A percentile compares a stretch with the other conserved stretches of the same genome.
Conservation (phyloP, 2,797 vertebrate genomes). For the Rhabdophis nuchalis region DNA sequence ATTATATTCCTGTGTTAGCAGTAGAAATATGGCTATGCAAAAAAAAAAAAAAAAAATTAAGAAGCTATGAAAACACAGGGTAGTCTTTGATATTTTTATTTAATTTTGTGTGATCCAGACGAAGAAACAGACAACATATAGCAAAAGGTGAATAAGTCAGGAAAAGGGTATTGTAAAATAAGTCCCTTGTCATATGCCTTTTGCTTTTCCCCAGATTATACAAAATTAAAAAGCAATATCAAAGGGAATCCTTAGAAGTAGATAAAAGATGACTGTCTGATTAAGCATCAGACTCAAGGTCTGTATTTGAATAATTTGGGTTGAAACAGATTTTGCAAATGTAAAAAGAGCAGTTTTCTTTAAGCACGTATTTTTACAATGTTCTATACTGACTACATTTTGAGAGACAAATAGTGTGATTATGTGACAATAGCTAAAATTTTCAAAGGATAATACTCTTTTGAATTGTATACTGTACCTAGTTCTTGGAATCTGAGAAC, state of each 20-base stretch:
- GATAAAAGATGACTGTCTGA: neutral
- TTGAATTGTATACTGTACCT: neutral
- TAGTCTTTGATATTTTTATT: neutral
- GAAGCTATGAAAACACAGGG: neutral
- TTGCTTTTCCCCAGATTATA: neutral
- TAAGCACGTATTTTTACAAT: neutral
- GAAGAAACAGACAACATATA: neutral
- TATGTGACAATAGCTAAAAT: neutral
- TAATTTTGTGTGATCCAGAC: neutral
- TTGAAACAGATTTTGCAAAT: neutral
- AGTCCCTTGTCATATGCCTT: neutral
- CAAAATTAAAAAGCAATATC: neutral
- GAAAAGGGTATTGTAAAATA: neutral
- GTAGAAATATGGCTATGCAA: neutral
- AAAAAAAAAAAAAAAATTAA: neutral
- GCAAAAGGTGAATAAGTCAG: neutral
- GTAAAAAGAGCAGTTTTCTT: neutral
- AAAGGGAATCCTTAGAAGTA: neutral
- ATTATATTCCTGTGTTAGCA: neutral
- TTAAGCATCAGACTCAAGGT: neutral
- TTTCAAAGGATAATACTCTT: neutral
- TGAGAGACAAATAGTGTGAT: neutral
- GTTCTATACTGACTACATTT: neutral
- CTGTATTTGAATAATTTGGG: neutral
- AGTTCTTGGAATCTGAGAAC: neutral